These are phyloP conservation scores for Chrysaora quinquecirrha DNA, from an alignment of 30 jellyfish, hydroid and myxozoan genomes.

Conservation along the genomic window DNA sequence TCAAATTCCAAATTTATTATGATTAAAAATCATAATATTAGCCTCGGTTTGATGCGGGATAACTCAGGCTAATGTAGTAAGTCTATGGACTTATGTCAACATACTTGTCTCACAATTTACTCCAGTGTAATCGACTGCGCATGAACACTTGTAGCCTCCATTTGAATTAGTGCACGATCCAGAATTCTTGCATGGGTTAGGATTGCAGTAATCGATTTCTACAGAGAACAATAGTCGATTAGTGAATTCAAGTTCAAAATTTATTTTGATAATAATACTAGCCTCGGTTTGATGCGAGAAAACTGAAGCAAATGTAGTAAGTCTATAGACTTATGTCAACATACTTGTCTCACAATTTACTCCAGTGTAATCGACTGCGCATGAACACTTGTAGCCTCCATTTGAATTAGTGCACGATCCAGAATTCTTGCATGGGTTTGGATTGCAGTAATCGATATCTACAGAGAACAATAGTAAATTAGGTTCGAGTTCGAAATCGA, in stretches of 20 bases:
- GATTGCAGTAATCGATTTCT: background rate
- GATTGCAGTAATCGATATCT: background rate
- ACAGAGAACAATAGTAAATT: too few species aligned
- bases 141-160: conserved; percentile 2
- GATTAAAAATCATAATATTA: too few species aligned
- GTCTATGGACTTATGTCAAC: background rate
- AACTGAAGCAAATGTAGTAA: too few species aligned
- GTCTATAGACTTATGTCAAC: background rate
- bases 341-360: conserved; percentile 21
- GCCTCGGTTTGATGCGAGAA: too few species aligned
- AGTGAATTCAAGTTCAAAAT: too few species aligned
- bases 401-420: conserved; percentile 3
- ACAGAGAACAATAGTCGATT: too few species aligned
- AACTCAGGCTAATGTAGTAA: too few species aligned
- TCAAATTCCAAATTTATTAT: too few species aligned
- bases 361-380: conserved; percentile 42
- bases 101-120: background rate
- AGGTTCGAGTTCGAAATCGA: too few species aligned
- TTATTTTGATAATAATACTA: too few species aligned
- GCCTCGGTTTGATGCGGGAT: too few species aligned
- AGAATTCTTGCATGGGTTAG: conserved; percentile 2
- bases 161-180: background rate
- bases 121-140: conserved; percentile 25
- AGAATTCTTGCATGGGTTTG: conserved; percentile 12
- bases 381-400: conserved; percentile 7